A percentile compares a stretch with the other conserved stretches of the same genome.
These are phyloP conservation scores for Poecilia velifera DNA, from an alignment of 2,797 vertebrate species.

Conservation along the genomic window DNA sequence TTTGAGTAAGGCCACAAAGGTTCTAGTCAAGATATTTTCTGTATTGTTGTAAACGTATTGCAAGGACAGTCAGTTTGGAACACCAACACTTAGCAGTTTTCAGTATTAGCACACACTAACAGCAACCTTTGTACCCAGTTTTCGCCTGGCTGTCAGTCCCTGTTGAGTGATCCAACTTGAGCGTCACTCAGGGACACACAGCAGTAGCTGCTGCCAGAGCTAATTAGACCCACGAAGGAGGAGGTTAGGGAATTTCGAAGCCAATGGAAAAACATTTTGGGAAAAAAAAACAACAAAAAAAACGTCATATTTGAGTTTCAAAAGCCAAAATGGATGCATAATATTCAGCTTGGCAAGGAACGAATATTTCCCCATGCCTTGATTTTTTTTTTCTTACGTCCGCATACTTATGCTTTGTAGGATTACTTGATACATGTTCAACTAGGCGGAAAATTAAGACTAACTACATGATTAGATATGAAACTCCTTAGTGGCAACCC, in stretches of 20 bases:
- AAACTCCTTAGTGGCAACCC: neutral
- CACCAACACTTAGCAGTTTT: slow-evolving; percentile 5
- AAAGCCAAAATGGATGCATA: slow-evolving; percentile 27
- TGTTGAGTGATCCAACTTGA: slow-evolving; percentile 57
- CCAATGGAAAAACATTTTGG: slow-evolving; percentile 40
- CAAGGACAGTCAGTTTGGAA: slow-evolving; percentile 1
- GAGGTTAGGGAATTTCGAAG: slow-evolving; percentile 35
- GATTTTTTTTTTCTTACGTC: slow-evolving; percentile 2
- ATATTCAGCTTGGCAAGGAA: neutral
- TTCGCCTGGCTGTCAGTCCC: slow-evolving; percentile 44
- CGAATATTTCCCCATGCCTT: neutral
- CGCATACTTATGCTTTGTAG: neutral
- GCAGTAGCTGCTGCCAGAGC: slow-evolving; percentile 43
- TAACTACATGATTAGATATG: neutral
- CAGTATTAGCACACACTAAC: slow-evolving; percentile 10
- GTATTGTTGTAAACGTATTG: neutral
- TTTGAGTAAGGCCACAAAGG: neutral
- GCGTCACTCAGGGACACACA: slow-evolving; percentile 41
- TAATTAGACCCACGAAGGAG: slow-evolving; percentile 55
- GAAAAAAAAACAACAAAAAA: slow-evolving; percentile 17
- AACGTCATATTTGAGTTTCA: slow-evolving; percentile 20
- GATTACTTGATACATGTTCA: neutral
- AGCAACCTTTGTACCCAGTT: slow-evolving; percentile 25
- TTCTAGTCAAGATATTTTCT: neutral
- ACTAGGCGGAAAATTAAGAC: neutral